phyloP scores from a whole-genome alignment of 2,113 vertebrate genomes.

The Cynoglossus semilaevis region DNA sequence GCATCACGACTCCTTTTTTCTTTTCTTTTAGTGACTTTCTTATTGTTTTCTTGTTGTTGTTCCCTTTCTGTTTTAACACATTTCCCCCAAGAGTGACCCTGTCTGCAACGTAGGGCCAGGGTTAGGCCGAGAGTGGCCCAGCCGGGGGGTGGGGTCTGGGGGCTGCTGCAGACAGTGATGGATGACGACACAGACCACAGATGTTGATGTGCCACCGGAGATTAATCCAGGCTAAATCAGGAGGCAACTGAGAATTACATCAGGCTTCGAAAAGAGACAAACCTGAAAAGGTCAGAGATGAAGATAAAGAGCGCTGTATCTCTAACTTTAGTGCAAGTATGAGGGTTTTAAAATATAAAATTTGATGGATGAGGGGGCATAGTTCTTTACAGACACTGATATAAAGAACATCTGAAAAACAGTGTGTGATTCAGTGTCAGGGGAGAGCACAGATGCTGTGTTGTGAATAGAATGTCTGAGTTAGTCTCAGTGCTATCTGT shows the following conservation, averaged over 20 bases:
- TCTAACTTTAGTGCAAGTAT: too few species aligned
- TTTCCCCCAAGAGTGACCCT: conserved; percentile 32
- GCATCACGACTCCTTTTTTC: neutral
- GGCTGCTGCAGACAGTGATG: conserved; percentile 78
- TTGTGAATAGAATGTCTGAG: too few species aligned
- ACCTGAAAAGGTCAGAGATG: conserved; percentile 43
- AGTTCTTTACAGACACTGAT: too few species aligned
- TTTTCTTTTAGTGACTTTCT: conserved; percentile 6
- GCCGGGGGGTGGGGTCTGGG: conserved; percentile 65
- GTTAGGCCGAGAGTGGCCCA: conserved; percentile 62
- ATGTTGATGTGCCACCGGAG: conserved; percentile 78
- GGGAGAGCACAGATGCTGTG: too few species aligned
- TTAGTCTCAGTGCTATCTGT: too few species aligned
- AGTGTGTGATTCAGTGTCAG: too few species aligned
- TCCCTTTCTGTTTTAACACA: conserved; percentile 10
- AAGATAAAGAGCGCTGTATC: conserved; percentile 32
- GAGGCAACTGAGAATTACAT: conserved; percentile 69
- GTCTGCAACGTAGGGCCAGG: conserved; percentile 6
- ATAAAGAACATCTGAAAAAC: too few species aligned
- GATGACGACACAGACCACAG: conserved; percentile 71
- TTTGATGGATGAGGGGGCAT: too few species aligned
- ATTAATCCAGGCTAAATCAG: conserved; percentile 79
- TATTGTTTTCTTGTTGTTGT: conserved; percentile 1
- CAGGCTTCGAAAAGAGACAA: conserved; percentile 40
- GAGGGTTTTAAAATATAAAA: too few species aligned